A percentile compares a stretch with the other conserved stretches of the same genome.
These are phyloP conservation scores for Augochlorella aurata DNA, from an alignment of 2,888 invertebrate genomes.

Conservation along the genomic window DNA sequence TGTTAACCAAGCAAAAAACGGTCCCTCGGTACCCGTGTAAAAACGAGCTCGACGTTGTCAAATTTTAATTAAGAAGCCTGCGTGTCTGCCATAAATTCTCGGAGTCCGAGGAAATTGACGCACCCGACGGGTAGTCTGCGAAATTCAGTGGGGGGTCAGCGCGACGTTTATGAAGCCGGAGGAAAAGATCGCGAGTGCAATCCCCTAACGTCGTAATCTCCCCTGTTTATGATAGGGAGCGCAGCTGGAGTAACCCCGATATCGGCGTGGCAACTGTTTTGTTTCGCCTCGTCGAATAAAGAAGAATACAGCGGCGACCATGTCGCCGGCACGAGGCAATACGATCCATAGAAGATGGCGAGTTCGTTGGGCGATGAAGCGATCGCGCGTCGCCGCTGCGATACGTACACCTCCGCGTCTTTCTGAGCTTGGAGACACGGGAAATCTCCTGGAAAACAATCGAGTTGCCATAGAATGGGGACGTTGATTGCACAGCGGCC, in stretches of 20 bases:
- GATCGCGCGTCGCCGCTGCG: background rate
- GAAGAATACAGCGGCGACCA: background rate
- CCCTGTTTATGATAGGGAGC: slow-evolving; percentile 28
- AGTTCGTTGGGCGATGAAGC: background rate
- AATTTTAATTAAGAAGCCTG: background rate
- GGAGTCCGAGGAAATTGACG: too few relatives aligned
- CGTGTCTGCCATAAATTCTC: background rate
- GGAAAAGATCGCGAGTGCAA: slow-evolving; percentile 3
- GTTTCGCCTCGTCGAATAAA: slow-evolving; percentile 15
- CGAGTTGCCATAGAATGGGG: background rate
- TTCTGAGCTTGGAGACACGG: background rate
- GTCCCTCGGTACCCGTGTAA: background rate
- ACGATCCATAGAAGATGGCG: background rate
- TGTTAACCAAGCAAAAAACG: background rate
- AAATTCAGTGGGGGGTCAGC: slow-evolving; percentile 2
- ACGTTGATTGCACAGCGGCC: background rate
- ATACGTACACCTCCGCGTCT: background rate
- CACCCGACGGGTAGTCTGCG: background rate
- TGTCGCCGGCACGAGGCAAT: slow-evolving; percentile 7
- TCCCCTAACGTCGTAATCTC: slow-evolving; percentile 13
- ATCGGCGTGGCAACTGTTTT: slow-evolving; percentile 13
- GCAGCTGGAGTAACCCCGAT: slow-evolving; percentile 12
- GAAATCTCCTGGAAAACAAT: slow-evolving; percentile 23
- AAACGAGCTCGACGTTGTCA: background rate
- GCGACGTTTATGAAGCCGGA: background rate